A percentile compares a stretch with the other conserved stretches of the same genome.
These are phyloP conservation scores for Xestia c-nigrum DNA, from an alignment of 2,888 invertebrate species.

Conservation along the genomic window DNA sequence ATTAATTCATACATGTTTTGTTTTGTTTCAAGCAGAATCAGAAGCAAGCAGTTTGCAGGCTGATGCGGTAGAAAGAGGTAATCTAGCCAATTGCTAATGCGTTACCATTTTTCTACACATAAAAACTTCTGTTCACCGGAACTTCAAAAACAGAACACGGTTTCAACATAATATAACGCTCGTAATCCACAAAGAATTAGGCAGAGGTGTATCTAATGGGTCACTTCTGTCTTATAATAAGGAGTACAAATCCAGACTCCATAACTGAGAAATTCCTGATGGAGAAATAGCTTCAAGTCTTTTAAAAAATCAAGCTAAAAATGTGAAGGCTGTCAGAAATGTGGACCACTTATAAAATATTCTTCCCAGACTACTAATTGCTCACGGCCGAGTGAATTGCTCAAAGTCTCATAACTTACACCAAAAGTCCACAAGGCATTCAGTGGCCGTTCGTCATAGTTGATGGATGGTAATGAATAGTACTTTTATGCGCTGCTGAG, in stretches of 20 bases:
- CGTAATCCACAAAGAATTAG: too few species aligned
- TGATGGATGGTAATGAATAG: constrained; percentile 84
- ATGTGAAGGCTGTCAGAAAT: constrained; percentile 23
- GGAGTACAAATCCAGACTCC: too few species aligned
- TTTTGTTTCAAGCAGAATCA: neutral
- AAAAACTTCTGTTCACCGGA: neutral
- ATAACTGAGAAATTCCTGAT: too few species aligned
- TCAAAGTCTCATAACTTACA: constrained; percentile 65
- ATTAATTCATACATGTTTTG: neutral
- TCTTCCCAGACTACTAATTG: constrained; percentile 34
- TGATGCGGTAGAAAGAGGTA: neutral
- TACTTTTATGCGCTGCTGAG: constrained; percentile 77
- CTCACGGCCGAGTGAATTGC: constrained; percentile 24
- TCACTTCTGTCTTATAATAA: too few species aligned
- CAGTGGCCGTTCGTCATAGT: constrained; percentile 77
- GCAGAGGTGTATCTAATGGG: too few species aligned
- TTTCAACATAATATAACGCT: too few species aligned
- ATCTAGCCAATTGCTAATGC: neutral
- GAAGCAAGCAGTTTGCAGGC: neutral
- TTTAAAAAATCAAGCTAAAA: neutral
- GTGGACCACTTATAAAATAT: constrained; percentile 17
- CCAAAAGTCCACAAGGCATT: constrained; percentile 64
- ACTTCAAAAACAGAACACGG: neutral
- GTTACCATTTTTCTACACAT: neutral
- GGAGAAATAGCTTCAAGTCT: neutral